Evolutionary conservation across 1,140 invertebrate genomes (phyloP).

Genomic region (Psilanteris sp.): DNA sequence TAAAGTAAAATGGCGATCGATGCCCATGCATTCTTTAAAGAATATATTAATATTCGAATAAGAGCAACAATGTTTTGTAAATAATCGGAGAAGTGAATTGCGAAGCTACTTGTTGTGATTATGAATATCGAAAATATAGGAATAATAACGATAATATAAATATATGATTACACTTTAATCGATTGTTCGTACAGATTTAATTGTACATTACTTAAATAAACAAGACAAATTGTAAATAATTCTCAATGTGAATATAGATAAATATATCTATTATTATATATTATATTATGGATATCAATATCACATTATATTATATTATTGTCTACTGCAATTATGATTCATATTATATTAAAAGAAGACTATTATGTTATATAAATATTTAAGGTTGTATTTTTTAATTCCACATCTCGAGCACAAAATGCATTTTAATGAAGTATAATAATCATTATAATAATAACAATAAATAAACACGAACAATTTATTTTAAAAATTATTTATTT

Average conservation of each 20-base stretch:
- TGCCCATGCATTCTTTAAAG: conserved; percentile 72
- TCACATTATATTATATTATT: conserved; percentile 78
- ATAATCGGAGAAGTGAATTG: conserved; percentile 67
- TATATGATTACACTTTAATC: conserved; percentile 69
- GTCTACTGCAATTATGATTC: conserved; percentile 78
- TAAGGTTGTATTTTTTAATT: conserved; percentile 52
- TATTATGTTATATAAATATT: conserved; percentile 75
- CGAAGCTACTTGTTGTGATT: conserved; percentile 75
- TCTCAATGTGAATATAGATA: conserved; percentile 80
- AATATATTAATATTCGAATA: conserved; percentile 70
- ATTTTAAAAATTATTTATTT: too few relatives aligned
- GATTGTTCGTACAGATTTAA: conserved; percentile 76
- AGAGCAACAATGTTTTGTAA: conserved; percentile 72
- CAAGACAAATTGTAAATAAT: conserved; percentile 75
- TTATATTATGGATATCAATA: conserved; percentile 69
- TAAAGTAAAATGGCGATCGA: conserved; percentile 63
- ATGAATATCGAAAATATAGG: conserved; percentile 71
- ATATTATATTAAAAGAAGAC: conserved; percentile 79
- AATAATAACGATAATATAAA: conserved; percentile 69
- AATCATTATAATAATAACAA: too few relatives aligned
- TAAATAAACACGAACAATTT: too few relatives aligned
- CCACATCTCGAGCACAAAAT: conserved; percentile 23
- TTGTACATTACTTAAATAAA: conserved; percentile 76
- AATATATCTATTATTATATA: conserved; percentile 76
- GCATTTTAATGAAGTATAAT: too few relatives aligned